Conservation (phyloP, 2,888 invertebrate genomes). For the Erebia aethiops region DNA sequence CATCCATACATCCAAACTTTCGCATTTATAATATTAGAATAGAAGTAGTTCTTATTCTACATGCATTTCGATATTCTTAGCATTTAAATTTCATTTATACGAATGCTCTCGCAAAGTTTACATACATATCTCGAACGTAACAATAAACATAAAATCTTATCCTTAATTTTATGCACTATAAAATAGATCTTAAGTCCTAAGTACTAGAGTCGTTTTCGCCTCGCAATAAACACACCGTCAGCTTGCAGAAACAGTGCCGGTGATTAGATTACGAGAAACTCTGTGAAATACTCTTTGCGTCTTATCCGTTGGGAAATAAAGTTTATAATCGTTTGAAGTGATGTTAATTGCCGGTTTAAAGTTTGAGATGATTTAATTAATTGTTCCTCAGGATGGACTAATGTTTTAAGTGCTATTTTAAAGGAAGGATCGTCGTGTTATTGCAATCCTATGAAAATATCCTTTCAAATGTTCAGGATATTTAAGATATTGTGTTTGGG, state of each 20-base stretch:
- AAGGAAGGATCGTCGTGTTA: not conserved
- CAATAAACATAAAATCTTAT: slow-evolving; percentile 15
- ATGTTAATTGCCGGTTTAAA: slow-evolving; percentile 26
- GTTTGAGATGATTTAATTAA: slow-evolving; percentile 27
- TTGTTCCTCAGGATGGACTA: slow-evolving; percentile 19
- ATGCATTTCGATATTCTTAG: not conserved
- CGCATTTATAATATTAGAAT: no score
- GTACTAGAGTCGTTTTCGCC: slow-evolving; percentile 9
- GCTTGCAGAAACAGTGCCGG: slow-evolving; percentile 12
- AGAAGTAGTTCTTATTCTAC: not conserved
- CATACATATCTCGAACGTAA: slow-evolving; percentile 19
- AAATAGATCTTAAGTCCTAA: slow-evolving; percentile 15
- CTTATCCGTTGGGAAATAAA: not conserved
- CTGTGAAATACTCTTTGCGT: not conserved
- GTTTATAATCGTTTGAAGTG: not conserved
- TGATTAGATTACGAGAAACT: slow-evolving; percentile 25
- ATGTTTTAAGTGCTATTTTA: not conserved
- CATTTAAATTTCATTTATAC: slow-evolving; percentile 1
- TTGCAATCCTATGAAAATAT: not conserved
- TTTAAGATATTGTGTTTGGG: no score
- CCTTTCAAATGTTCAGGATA: no score
- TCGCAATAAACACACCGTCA: slow-evolving; percentile 11
- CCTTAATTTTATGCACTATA: slow-evolving; percentile 14
- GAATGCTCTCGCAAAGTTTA: not conserved
- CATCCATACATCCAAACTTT: no score